phyloP scores from a whole-genome alignment of 2,888 invertebrate genomes.

The Mactromeris polynyma region DNA sequence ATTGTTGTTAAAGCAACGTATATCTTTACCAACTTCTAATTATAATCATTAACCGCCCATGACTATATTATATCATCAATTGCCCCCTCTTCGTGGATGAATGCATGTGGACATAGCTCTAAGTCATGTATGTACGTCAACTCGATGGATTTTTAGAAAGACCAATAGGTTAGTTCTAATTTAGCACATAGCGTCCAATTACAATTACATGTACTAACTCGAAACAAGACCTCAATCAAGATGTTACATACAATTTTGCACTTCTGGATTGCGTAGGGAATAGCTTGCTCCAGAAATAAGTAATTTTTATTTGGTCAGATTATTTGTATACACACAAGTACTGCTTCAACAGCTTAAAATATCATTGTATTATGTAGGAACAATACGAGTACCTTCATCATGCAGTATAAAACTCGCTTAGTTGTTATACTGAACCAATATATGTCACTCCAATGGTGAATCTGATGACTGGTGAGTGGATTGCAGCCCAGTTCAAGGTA shows the following conservation, averaged over 20 bases:
- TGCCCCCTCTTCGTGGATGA: no score
- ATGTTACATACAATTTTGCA: neutral
- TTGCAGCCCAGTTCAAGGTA: neutral
- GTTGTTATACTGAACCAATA: neutral
- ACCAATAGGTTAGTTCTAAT: no score
- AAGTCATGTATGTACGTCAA: no score
- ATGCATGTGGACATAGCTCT: no score
- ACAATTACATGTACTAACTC: no score
- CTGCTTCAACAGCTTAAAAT: no score
- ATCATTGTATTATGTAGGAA: neutral
- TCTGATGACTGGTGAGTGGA: neutral
- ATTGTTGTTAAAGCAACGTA: no score
- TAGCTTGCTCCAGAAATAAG: neutral
- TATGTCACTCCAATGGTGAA: neutral
- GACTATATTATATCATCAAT: no score
- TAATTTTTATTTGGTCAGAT: neutral
- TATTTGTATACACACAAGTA: neutral
- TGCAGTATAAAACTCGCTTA: neutral
- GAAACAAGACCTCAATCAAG: neutral
- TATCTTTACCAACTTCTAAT: no score
- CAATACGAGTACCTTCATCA: slow-evolving; percentile 22
- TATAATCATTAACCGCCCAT: no score
- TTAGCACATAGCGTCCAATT: neutral
- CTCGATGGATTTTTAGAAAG: no score
- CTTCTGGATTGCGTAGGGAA: no score